Base-by-base conservation (phyloP, 2,888 invertebrate species). In the Cremastobaeus sp. region DNA sequence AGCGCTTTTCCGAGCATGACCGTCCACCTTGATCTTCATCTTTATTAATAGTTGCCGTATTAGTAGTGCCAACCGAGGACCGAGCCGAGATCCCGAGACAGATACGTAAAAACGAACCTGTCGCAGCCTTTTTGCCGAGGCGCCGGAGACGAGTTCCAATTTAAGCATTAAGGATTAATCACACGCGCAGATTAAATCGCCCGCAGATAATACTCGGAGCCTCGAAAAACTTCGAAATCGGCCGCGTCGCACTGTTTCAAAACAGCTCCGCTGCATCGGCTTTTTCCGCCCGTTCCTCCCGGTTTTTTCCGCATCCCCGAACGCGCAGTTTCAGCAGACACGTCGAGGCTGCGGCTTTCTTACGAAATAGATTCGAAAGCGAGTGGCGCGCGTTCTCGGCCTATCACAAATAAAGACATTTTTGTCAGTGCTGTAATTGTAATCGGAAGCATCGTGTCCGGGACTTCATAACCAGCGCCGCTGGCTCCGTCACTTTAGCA, bases 301-400 rank as follows among this genome's bases (percentile, higher is more conserved):
- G 20, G 14, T 41, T 55, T 66, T 45, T 41, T 48, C 54, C 60
- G 30, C 21, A 30, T 37, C 30, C 30, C 43, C 74, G 64, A 80
- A 80, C 80, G 78, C 81, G 80, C 74, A 77, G 74, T 76, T 76
- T 77, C 77, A 77, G 66, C 52, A 28, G 68, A n/a, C 66, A 52
- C 68, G 50, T 55, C 77, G 77, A 77, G 77, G 76, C 76, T 81
- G 82, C 70, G 82, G 82, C 81, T 83, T 82, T 79, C 82, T 83
- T 84, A 81, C 79, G 83, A 84, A 83, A 82, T 79, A 77, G 79
- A 75, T 76, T 81, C 74, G 83, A 83, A 83, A 83, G 83, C 81
- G 80, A 83, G 81, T 78, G 82, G 77, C 72, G 77, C 75, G 76
- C 70, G 62, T 65, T 69, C 35, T 15, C 39, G 35, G 9, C 25